Evolutionary conservation across 2,888 invertebrate species (phyloP).

Genomic region (Unio pictorum): DNA sequence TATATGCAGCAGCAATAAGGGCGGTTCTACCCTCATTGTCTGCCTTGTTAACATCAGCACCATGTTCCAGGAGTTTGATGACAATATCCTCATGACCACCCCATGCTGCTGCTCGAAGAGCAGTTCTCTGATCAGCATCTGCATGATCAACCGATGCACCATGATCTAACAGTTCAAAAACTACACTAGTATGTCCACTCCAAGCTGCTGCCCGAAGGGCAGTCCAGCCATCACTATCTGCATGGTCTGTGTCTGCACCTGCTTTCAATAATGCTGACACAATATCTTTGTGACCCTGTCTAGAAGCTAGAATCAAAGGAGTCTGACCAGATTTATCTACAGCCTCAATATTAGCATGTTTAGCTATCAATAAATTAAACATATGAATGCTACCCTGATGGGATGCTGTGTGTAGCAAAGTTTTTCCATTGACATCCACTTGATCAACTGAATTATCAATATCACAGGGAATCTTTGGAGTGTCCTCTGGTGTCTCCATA

Average conservation of each 20-base stretch:
- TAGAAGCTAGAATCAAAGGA: constrained; percentile 82
- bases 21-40: constrained; percentile 74
- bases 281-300: constrained; percentile 64
- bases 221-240: constrained; percentile 73
- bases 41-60: constrained; percentile 71
- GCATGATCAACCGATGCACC: constrained; percentile 72
- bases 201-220: constrained; percentile 87
- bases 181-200: constrained; percentile 85
- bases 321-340: constrained; percentile 86
- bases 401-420: constrained; percentile 83
- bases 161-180: constrained; percentile 79
- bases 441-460: constrained; percentile 70
- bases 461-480: constrained; percentile 41
- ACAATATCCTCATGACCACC: constrained; percentile 74
- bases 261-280: constrained; percentile 72
- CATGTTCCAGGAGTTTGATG: constrained; percentile 77
- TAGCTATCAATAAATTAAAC: constrained; percentile 86
- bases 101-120: constrained; percentile 87
- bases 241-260: constrained; percentile 71
- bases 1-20: constrained; percentile 82
- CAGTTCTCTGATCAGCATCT: constrained; percentile 80
- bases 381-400: constrained; percentile 92
- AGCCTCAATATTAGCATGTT: constrained; percentile 78
- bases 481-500: constrained; percentile 34
- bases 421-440: constrained; percentile 78